Base-by-base conservation (phyloP, 2,888 invertebrate species). In the Syrista parreyssii region DNA sequence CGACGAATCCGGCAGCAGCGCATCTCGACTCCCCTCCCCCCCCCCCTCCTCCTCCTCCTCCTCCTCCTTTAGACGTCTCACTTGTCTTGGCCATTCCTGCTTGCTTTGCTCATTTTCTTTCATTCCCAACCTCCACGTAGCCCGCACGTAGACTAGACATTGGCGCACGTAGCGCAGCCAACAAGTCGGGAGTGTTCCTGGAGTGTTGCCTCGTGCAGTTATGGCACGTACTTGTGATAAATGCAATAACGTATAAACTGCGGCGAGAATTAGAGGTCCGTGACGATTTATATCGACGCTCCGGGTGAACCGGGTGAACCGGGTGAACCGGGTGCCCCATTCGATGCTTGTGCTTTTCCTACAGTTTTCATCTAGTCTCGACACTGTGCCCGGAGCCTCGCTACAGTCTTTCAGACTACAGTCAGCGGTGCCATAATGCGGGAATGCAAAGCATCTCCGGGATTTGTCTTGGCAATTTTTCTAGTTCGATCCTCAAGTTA, bases 241-340 rank as follows among this genome's bases (percentile, higher is more conserved):
- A 90, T 90, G 90, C 88, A 89, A 90, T 90, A 89, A 88, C 88
- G 85, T 89, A 89, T 90, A 88, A 90, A 90, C 89, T 88, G 89
- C 80, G 87, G 86, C 79, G 88, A 89, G 89, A 89, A 90, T 89
- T 90, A 90, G 88, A 88, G 88, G 84, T 86, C 85, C 83, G 84
- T 82, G 85, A 86, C 87, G 89, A 89, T 89, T 89, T 89, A 89
- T 89, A 88, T 89, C 86, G 86, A 85, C 73, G 72, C 74, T 72
- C 71, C 78, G 69, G 23, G 40, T 73, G 76, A 69, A 76, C 80
- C 82, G 79, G 23, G 40, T 73, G 76, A 69, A 76, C 80, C 82
- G 79, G 79, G 79, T 78, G 82, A 82, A 84, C 74, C 75, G 69
- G 79, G 78, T 78, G 68, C 76, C 71, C 30, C 32, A 68, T 75